Conservation (phyloP, 2,113 vertebrate genomes). For the Prinia subflava region DNA sequence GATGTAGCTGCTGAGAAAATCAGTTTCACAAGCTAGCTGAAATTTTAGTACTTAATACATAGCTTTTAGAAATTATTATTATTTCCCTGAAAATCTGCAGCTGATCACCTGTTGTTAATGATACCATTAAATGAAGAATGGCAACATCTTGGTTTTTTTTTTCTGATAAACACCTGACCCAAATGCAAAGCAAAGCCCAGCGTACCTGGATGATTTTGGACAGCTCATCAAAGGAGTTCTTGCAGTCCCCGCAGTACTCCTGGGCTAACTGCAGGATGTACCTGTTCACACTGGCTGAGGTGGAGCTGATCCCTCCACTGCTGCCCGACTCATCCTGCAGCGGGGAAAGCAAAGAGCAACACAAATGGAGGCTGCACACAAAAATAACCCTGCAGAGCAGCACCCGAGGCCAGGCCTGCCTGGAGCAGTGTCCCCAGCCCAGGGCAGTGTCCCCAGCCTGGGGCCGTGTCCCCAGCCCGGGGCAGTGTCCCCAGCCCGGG, state of each 20-base stretch:
- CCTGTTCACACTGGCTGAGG: conserved; percentile 94
- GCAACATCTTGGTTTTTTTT: neutral
- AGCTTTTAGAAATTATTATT: neutral
- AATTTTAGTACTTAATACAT: neutral
- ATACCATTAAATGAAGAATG: neutral
- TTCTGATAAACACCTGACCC: neutral
- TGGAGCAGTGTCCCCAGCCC: neutral
- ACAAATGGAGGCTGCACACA: neutral
- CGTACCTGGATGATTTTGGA: conserved; percentile 98
- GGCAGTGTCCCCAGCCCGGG: too few relatives aligned
- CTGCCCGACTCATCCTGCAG: conserved; percentile 88
- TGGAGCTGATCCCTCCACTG: conserved; percentile 86
- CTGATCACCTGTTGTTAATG: neutral
- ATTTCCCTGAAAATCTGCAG: neutral
- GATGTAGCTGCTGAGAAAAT: neutral
- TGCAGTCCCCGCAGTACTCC: conserved; percentile 98
- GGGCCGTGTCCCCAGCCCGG: too few relatives aligned
- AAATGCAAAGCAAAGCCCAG: neutral
- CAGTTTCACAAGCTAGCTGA: neutral
- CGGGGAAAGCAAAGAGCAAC: neutral
- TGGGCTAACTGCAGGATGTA: conserved; percentile 97
- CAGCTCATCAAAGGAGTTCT: conserved; percentile 96
- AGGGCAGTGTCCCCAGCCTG: neutral
- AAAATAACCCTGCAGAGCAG: neutral
- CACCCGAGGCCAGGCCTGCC: neutral